Base-by-base conservation (phyloP, 2,113 vertebrate species). In the Carettochelys insculpta region DNA sequence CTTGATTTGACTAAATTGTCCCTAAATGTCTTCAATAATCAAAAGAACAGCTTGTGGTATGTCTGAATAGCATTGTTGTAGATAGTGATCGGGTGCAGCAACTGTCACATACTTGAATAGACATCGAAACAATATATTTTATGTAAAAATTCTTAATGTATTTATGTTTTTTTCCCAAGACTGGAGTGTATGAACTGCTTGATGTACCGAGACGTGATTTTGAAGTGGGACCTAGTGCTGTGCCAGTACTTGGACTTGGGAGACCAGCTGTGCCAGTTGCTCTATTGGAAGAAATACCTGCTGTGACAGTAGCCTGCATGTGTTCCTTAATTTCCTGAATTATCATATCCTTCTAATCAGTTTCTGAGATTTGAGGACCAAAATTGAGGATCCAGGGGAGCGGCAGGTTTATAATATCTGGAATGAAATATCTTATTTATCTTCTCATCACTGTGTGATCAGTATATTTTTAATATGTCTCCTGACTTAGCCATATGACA, bases 311-410 rank as follows among this genome's bases (percentile, higher is more conserved):
- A 91, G 96, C 95, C 96, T 95, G 96, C 96, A 90, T 97, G 97
- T 86, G 92, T 97, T 95, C 93, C 95, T 96, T 97, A 97, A 97
- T 97, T 97, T 98, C 95, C 96, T 94, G 96, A 97, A 97, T 97
- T 97, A 97, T 94, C 97, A 97, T 98, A 97, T 97, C 96, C 87
- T 96, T 45, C 92, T 97, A 97, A 97, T 97, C 97, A 98, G 97
- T 85, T 96, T 93, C 95, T 94, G 82, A 96, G 94, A 92, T 90
- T 79, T 95, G 92, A 97, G 96, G 95, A 91, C 85, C 91, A 96
- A 96, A 97, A 97, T 88, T 92, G 68, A 92, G 90, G 82, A 94
- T 97, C 96, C 96, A 97, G 90, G 96, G 95, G 97, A 96, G 96
- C 94, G 79, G 90, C 90, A 85, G 92, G 88, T 58, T 87, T 96